Percentiles rank a stretch among this genome's conserved stretches.
phyloP scores from a whole-genome alignment of 2,888 invertebrate genomes.

The Trissolcus japonicus region DNA sequence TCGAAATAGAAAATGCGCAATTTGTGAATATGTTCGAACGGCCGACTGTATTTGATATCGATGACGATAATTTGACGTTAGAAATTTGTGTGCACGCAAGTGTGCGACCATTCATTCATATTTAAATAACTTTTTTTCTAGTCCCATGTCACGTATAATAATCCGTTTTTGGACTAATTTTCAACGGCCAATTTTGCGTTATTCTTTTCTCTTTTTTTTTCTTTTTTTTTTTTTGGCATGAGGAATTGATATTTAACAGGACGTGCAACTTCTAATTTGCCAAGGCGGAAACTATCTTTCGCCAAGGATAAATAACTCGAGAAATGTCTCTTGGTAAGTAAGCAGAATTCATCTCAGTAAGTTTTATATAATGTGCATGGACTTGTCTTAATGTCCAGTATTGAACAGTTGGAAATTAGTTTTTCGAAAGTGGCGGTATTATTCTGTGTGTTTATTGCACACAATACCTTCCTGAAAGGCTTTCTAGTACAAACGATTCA shows the following conservation, averaged over 20 bases:
- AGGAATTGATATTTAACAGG: slow-evolving; percentile 4
- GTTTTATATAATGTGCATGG: slow-evolving; percentile 1
- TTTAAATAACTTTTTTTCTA: too few species aligned
- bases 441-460: slow-evolving; percentile 4
- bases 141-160: too few species aligned
- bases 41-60: too few species aligned
- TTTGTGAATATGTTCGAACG: too few species aligned
- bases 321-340: not conserved
- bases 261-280: slow-evolving; percentile 9
- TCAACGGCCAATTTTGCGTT: not conserved
- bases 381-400: slow-evolving; percentile 1
- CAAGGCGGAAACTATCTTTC: not conserved
- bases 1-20: too few species aligned
- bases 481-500: slow-evolving; percentile 6
- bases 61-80: too few species aligned
- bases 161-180: too few species aligned
- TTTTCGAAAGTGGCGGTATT: slow-evolving; percentile 14
- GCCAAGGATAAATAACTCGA: not conserved
- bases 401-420: slow-evolving; percentile 9
- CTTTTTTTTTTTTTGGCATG: not conserved
- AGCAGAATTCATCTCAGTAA: slow-evolving; percentile 5
- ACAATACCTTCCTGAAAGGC: slow-evolving; percentile 3
- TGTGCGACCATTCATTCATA: too few species aligned
- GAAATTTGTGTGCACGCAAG: too few species aligned
- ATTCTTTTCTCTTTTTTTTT: slow-evolving; percentile 9